Conservation (phyloP, 2,113 vertebrate species). For the Tiliqua scincoides region DNA sequence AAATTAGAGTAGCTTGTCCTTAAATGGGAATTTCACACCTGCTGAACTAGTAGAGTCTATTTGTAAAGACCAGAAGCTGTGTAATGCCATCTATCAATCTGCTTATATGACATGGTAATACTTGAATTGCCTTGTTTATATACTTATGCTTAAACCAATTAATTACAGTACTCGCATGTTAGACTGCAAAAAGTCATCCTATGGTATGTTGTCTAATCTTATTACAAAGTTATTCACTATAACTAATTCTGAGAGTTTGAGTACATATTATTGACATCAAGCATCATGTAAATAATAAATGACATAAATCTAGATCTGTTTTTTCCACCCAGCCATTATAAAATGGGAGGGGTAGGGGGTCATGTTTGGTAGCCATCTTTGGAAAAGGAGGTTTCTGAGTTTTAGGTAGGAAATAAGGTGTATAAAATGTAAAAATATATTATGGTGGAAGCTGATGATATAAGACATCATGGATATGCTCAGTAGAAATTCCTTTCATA, state of each 20-base stretch:
- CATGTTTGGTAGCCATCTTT: not conserved
- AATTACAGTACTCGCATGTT: not conserved
- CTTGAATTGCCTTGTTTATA: slow-evolving; percentile 11
- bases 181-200: not conserved
- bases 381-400: not conserved
- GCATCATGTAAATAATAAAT: not conserved
- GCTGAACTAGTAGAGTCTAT: slow-evolving; percentile 58
- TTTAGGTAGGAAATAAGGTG: not conserved
- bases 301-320: not conserved
- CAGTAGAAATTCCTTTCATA: not conserved
- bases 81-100: slow-evolving; percentile 43
- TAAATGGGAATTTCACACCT: slow-evolving; percentile 78
- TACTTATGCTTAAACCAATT: slow-evolving; percentile 1
- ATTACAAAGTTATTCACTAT: not conserved
- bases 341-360: not conserved
- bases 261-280: not conserved
- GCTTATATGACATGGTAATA: slow-evolving; percentile 38
- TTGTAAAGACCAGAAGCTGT: slow-evolving; percentile 39
- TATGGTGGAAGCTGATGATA: not conserved
- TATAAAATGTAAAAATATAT: not conserved
- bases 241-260: not conserved
- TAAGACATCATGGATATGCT: not conserved
- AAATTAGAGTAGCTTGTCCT: slow-evolving; percentile 75
- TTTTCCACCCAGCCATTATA: not conserved
- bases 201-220: not conserved